These are phyloP conservation scores for Oreochromis spilurus DNA, from an alignment of 2,113 vertebrate genomes.

Conservation along the genomic window DNA sequence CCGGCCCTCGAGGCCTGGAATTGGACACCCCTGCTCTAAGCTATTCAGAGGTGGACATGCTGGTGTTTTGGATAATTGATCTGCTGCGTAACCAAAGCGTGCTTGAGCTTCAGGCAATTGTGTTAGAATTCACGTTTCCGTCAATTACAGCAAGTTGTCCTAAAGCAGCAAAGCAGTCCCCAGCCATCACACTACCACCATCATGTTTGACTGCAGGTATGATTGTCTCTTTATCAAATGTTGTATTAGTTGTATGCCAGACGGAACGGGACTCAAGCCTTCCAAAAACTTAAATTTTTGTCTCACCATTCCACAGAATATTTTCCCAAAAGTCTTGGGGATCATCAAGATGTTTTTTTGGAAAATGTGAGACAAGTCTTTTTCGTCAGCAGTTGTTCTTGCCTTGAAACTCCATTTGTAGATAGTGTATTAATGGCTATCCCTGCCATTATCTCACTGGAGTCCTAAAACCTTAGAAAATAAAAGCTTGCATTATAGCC, in stretches of 20 bases:
- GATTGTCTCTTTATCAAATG: neutral
- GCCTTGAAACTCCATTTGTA: neutral
- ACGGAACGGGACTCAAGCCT: neutral
- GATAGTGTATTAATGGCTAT: neutral
- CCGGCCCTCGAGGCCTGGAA: accelerated
- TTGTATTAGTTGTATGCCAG: neutral
- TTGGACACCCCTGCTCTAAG: accelerated
- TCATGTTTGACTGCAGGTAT: neutral
- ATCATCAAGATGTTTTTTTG: neutral
- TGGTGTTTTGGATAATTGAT: neutral
- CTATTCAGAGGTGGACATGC: neutral
- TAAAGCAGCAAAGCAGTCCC: neutral
- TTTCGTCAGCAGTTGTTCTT: neutral
- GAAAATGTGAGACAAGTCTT: neutral
- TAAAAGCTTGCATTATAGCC: neutral
- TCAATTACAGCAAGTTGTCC: neutral
- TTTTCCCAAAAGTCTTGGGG: neutral
- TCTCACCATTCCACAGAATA: neutral
- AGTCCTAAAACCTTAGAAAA: neutral
- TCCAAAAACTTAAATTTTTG: neutral
- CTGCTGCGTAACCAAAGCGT: neutral
- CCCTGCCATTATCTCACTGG: neutral
- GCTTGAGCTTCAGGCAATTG: neutral
- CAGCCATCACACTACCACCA: neutral
- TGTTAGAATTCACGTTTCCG: neutral